Base-by-base conservation (phyloP, 2,797 vertebrate species). In the Phrynocephalus guinanensis region DNA sequence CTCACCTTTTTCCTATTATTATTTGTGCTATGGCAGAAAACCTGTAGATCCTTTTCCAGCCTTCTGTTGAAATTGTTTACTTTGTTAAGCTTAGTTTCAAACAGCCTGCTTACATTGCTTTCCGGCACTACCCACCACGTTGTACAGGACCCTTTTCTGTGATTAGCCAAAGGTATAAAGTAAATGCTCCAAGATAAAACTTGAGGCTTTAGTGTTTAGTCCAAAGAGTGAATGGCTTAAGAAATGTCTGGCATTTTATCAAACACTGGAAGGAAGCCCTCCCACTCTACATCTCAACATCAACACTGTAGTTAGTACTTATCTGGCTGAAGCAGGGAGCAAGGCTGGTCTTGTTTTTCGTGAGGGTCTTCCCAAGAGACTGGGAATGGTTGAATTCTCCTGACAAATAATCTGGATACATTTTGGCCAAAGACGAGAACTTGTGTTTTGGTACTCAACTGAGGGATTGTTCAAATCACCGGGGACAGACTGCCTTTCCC, bases 371-470 rank as follows among this genome's bases (percentile, higher is more conserved):
- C 56, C 87, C 72, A 71, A 52, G 18, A 88, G 67, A 89, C 88
- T 89, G 90, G 66, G 82, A 3, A 28, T 78, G 63, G 92, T 56
- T 13, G 89, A 86, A 86, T 71, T 20, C 33, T 82, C 5, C 22
- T 83, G 67, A 85, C 60, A 8, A 48, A 80, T 2, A 67, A 84
- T 79, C 72, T 86, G 86, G 28, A 66, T 22, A 84, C 72, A 83
- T 75, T 91, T 75, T 76, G 86, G 28, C 88, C 22, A 50, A 88
- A 88, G 88, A 87, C n/a, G 38, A 10, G 85, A 26, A 6, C n/a
- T 68, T 75, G 1, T 80, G 88, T 92, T 85, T 52, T 89, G 72
- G 80, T 48, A 85, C 78, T 82, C 84, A 1, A 79, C 20, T 38
- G 11, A 24, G 79, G 44, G 48, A 77, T 50, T 52, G 10, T 15